Evolutionary conservation across 2,888 invertebrate species (phyloP), one percentile per base, ranked within the genome.

Genomic region (Therioaphis trifolii): DNA sequence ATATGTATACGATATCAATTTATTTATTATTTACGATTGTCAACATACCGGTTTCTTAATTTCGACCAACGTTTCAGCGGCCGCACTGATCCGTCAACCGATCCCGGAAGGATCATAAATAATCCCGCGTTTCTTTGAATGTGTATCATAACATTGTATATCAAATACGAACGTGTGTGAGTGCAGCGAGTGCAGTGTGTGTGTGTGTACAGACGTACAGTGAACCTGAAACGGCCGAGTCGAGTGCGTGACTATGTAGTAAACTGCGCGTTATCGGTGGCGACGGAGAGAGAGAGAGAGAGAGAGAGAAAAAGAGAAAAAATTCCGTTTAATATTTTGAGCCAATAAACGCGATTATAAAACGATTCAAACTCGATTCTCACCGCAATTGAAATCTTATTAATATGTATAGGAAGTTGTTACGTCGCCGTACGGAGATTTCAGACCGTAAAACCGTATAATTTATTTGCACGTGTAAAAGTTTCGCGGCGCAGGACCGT

Each of bases 11-110:
- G 49, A 21, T 21, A 79, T 79, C 46, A 55, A 43, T 79, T 78
- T 69, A 55, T 78, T 66, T 68, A 52, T 66, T 78, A 66, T 66
- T 66, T 68, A 78, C 35, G 66, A 58, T 68, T 52, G 49, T 52
- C 35, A n/a, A 35, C 43, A 61, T 78, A 66, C 66, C 77, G 66
- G 66, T 63, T 77, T 77, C 29, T 40, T 61, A 27, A 61, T 63
- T 61, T 61, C 27, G 43, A 46, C 27, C 76, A 27, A 18, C 61
- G 61, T 76, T 61, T 46, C 77, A 66, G 27, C 63, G 49, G 58
- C n/a, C n/a, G n/a, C 63, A 29, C 35, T 77, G 29, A 77, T 75
- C 43, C 58, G 43, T 66, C 66, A 66, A 46, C 46, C 49, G 66
- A 78, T 63, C 24, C 66, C 49, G 35, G 66, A 14, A 14, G 43